Conservation (phyloP, 1,140 invertebrate genomes). For the Diploscapter pachys region DNA sequence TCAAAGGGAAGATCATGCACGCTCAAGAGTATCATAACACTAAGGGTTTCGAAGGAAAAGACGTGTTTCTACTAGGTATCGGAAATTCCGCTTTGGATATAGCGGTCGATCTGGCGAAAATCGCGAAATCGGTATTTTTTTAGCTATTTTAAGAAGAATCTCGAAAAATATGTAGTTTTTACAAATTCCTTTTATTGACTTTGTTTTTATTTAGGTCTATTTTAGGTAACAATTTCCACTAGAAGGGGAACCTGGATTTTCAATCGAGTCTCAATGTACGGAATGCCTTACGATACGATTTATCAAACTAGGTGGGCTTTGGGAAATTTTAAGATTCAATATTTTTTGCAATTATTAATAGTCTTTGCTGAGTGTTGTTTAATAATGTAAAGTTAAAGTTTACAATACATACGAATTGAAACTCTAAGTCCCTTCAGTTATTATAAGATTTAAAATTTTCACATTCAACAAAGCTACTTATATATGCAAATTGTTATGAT, state of each 20-base stretch:
- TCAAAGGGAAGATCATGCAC: constrained; percentile 62
- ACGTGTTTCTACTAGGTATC: constrained; percentile 64
- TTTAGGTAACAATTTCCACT: constrained; percentile 62
- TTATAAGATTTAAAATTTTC: too few relatives aligned
- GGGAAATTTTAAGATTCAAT: too few relatives aligned
- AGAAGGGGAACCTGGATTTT: constrained; percentile 63
- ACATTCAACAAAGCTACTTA: too few relatives aligned
- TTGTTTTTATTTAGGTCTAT: background rate
- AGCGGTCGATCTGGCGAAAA: constrained; percentile 63
- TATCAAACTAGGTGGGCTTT: constrained; percentile 31
- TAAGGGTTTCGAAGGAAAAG: constrained; percentile 60
- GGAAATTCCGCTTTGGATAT: constrained; percentile 66
- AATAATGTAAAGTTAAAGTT: too few relatives aligned
- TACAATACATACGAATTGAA: too few relatives aligned
- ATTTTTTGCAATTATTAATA: too few relatives aligned
- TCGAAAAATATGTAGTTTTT: too few relatives aligned
- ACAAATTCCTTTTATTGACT: background rate
- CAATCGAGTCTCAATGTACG: constrained; percentile 56
- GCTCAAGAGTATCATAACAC: constrained; percentile 61
- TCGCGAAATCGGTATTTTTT: constrained; percentile 60
- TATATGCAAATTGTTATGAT: too few relatives aligned
- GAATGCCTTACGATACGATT: constrained; percentile 56
- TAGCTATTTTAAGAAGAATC: constrained; percentile 6
- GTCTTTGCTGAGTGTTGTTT: too few relatives aligned
- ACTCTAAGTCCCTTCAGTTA: too few relatives aligned